Conservation (phyloP, 1,140 invertebrate species). For the Eumeta japonica region DNA sequence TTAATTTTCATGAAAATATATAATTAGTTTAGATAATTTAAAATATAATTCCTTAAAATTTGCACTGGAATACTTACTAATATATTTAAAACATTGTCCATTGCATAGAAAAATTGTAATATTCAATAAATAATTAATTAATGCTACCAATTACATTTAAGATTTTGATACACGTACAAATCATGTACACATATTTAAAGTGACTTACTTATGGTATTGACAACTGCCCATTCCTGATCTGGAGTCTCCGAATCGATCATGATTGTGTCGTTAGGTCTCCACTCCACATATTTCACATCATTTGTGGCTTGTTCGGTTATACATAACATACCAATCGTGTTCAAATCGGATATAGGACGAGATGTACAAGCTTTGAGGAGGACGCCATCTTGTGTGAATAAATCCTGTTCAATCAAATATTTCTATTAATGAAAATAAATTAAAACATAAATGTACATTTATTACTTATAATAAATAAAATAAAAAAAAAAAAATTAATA, state of each 20-base stretch:
- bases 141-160: not conserved
- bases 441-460: conserved; percentile 17
- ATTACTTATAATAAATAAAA: conserved; percentile 12
- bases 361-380: conserved; percentile 59
- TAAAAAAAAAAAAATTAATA: conserved; percentile 12
- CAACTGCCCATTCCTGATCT: conserved; percentile 79
- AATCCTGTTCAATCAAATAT: conserved; percentile 35
- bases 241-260: conserved; percentile 72
- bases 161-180: no score
- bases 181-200: conserved; percentile 12
- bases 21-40: no score
- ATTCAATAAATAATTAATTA: conserved; percentile 4
- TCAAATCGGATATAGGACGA: conserved; percentile 58
- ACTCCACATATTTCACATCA: conserved; percentile 66
- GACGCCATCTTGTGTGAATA: conserved; percentile 66
- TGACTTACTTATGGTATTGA: conserved; percentile 68
- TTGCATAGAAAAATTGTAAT: no score
- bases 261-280: conserved; percentile 74
- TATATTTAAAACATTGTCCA: no score
- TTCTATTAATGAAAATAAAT: conserved; percentile 1
- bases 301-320: conserved; percentile 57
- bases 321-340: conserved; percentile 62
- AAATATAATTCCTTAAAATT: not conserved
- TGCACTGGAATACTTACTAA: not conserved
- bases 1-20: no score